These are phyloP conservation scores for Hycleus phaleratus DNA, from an alignment of 1,140 invertebrate genomes.

Conservation along the genomic window DNA sequence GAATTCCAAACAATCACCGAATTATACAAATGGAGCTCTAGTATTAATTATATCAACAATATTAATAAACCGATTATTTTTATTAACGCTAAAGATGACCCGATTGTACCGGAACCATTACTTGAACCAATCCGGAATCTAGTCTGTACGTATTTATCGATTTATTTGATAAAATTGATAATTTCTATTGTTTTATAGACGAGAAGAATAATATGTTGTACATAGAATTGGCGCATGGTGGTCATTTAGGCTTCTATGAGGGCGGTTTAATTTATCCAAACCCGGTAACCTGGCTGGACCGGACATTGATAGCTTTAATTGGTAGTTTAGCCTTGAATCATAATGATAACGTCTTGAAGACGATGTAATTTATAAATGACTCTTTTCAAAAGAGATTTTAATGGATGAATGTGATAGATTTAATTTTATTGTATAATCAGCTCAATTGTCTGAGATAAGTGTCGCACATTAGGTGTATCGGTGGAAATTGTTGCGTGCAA, in stretches of 20 bases:
- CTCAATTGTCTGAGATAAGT: too few relatives aligned
- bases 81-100: conserved; percentile 83
- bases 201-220: conserved; percentile 62
- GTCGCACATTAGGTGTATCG: too few relatives aligned
- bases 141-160: conserved; percentile 57
- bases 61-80: conserved; percentile 80
- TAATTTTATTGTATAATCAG: too few relatives aligned
- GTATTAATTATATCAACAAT: conserved; percentile 64
- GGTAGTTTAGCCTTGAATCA: conserved; percentile 59
- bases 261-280: conserved; percentile 76
- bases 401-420: too few relatives aligned
- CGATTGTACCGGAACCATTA: conserved; percentile 70
- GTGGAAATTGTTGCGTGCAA: too few relatives aligned
- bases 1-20: conserved; percentile 71
- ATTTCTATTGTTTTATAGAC: conserved; percentile 46
- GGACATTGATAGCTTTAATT: conserved; percentile 65
- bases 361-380: too few relatives aligned
- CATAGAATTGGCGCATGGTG: conserved; percentile 78
- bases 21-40: conserved; percentile 77
- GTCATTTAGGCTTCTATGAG: conserved; percentile 89
- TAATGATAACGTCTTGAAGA: conserved; percentile 25
- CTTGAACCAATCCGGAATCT: conserved; percentile 63
- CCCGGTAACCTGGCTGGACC: conserved; percentile 84
- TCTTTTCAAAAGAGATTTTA: too few relatives aligned
- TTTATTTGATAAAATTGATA: neutral